Percentiles rank a stretch among this genome's conserved stretches.
Evolutionary conservation across 64 coral and sea anemone species (phyloP).

Genomic region (Stichodactyla helianthus): DNA sequence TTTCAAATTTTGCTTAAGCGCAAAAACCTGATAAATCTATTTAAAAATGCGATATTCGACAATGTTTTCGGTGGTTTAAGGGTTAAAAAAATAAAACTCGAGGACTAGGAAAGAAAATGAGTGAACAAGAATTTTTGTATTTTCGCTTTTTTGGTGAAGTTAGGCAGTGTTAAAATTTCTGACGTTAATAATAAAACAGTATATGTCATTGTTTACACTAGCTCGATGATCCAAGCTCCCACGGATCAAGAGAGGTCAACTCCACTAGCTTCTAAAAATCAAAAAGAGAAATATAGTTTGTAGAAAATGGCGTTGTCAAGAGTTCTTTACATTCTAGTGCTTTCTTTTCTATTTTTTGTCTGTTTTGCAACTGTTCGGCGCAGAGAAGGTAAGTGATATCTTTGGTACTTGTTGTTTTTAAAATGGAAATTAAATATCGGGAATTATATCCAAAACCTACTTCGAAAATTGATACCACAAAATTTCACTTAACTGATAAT

Average conservation of each 20-base stretch:
- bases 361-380: not conserved
- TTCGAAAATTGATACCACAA: not conserved
- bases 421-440: not conserved
- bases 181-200: conserved; percentile 22
- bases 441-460: not conserved
- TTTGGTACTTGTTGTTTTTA: not conserved
- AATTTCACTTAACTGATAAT: not conserved
- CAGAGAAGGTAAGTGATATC: not conserved
- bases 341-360: not conserved
- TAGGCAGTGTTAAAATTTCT: not conserved
- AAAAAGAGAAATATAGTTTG: not conserved
- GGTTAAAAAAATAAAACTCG: not conserved
- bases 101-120: not conserved
- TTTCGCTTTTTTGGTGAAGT: not conserved
- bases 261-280: not conserved
- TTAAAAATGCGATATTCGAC: not conserved
- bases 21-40: not conserved
- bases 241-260: conserved; percentile 16
- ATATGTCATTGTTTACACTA: conserved; percentile 25
- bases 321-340: not conserved
- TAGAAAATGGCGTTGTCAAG: conserved; percentile 8
- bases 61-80: not conserved
- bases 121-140: not conserved
- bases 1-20: not conserved
- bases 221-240: conserved; percentile 19